phyloP scores from a whole-genome alignment of 2,888 invertebrate genomes.

The Dromius quadrimaculatus region DNA sequence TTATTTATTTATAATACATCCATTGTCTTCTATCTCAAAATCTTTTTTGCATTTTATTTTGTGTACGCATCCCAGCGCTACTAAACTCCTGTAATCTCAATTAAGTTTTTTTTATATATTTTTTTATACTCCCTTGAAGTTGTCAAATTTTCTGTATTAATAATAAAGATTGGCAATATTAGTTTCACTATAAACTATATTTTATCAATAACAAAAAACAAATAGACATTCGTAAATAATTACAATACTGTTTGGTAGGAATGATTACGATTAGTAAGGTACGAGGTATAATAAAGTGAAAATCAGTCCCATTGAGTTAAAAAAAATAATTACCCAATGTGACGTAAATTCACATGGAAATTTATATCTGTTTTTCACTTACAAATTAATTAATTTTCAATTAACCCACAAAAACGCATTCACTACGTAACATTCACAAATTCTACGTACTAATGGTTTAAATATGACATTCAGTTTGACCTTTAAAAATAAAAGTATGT shows the following conservation, averaged over 20 bases:
- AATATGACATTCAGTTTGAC: conserved; percentile 24
- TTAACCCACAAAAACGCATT: background rate
- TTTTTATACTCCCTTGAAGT: too few relatives aligned
- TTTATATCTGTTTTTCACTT: conserved; percentile 10
- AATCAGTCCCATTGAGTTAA: background rate
- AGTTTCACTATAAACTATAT: conserved; percentile 18
- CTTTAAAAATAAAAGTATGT: conserved; percentile 7
- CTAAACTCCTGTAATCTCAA: too few relatives aligned
- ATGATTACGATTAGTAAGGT: conserved; percentile 13
- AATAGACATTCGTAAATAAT: conserved; percentile 14
- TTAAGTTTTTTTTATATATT: too few relatives aligned
- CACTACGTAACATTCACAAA: conserved; percentile 1
- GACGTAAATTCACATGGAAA: background rate
- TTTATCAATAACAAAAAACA: conserved; percentile 22
- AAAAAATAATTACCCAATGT: background rate
- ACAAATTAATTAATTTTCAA: conserved; percentile 20
- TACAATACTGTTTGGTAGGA: conserved; percentile 21
- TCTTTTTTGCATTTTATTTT: too few relatives aligned
- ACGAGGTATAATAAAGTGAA: background rate
- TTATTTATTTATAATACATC: too few relatives aligned
- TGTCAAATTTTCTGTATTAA: too few relatives aligned
- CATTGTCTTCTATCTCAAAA: too few relatives aligned
- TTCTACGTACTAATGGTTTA: conserved; percentile 22
- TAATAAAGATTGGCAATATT: too few relatives aligned
- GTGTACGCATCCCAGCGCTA: too few relatives aligned